These are phyloP conservation scores for Rhodophaea formosa DNA, from an alignment of 2,888 invertebrate genomes.

Conservation along the genomic window DNA sequence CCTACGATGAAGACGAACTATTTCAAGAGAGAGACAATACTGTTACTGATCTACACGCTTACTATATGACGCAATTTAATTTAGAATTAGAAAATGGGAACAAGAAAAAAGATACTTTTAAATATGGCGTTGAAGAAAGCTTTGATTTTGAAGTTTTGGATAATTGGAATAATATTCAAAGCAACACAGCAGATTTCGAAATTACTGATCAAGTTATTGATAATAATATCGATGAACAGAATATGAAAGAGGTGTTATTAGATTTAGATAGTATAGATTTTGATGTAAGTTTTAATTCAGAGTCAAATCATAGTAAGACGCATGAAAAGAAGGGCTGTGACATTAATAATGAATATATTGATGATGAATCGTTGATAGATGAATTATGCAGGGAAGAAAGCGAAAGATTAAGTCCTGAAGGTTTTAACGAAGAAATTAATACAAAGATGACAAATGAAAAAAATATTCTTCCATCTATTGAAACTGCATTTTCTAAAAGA, in stretches of 20 bases:
- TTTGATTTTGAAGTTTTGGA: slow-evolving; percentile 71
- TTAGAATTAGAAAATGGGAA: slow-evolving; percentile 72
- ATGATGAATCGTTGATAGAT: slow-evolving; percentile 72
- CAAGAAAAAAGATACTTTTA: slow-evolving; percentile 58
- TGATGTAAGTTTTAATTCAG: slow-evolving; percentile 55
- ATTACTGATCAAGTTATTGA: slow-evolving; percentile 66
- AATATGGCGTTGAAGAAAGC: slow-evolving; percentile 67
- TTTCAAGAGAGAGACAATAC: slow-evolving; percentile 62
- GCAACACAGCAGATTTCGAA: slow-evolving; percentile 55
- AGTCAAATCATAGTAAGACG: slow-evolving; percentile 40
- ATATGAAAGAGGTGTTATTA: slow-evolving; percentile 71
- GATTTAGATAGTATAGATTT: slow-evolving; percentile 71
- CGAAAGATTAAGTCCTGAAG: slow-evolving; percentile 62
- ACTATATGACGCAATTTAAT: slow-evolving; percentile 77
- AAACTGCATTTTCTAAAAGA: slow-evolving; percentile 70
- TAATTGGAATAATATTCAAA: slow-evolving; percentile 46
- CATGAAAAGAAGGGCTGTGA: slow-evolving; percentile 45
- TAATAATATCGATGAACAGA: slow-evolving; percentile 65
- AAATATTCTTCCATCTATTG: slow-evolving; percentile 69
- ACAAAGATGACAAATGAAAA: slow-evolving; percentile 49
- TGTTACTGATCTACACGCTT: slow-evolving; percentile 71
- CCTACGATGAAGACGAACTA: slow-evolving; percentile 62
- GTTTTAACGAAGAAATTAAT: slow-evolving; percentile 61
- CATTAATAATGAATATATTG: slow-evolving; percentile 66
- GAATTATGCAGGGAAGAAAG: slow-evolving; percentile 73